These are phyloP conservation scores for Falco novaeseelandiae DNA, from an alignment of 2,797 vertebrate genomes.

Conservation along the genomic window DNA sequence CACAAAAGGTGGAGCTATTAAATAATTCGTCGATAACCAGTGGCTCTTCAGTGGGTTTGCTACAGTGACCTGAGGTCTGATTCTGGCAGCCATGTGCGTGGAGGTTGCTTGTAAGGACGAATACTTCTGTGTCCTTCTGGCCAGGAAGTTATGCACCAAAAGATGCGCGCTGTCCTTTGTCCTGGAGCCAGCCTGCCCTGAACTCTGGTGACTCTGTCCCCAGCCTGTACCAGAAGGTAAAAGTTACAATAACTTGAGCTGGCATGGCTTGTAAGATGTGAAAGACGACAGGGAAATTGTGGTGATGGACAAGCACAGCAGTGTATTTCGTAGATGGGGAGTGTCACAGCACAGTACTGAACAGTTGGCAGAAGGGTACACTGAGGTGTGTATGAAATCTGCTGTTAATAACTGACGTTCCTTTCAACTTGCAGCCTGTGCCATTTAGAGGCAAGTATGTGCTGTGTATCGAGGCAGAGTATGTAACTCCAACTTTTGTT, in stretches of 20 bases:
- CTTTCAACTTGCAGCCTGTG: not conserved
- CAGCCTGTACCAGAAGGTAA: not conserved
- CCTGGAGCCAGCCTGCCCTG: not conserved
- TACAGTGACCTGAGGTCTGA: not conserved
- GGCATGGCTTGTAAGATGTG: not conserved
- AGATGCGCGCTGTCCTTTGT: not conserved
- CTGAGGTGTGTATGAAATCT: not conserved
- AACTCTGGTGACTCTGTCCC: accelerated
- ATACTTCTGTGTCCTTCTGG: not conserved
- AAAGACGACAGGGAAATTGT: not conserved
- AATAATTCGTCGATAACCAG: not conserved
- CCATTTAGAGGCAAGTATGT: not conserved
- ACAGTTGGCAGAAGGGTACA: not conserved
- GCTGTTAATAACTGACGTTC: not conserved
- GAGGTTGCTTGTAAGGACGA: not conserved
- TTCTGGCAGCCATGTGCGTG: not conserved
- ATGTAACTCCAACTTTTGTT: accelerated
- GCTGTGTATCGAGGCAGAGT: not conserved
- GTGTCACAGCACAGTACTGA: not conserved
- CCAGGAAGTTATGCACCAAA: not conserved
- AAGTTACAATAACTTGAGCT: not conserved
- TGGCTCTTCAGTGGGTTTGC: not conserved
- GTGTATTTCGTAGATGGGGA: not conserved
- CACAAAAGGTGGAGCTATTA: not conserved
- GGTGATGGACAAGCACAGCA: not conserved